A percentile compares a stretch with the other conserved stretches of the same genome.
Evolutionary conservation across 1,140 invertebrate genomes (phyloP).

Genomic region (Conus betulinus): DNA sequence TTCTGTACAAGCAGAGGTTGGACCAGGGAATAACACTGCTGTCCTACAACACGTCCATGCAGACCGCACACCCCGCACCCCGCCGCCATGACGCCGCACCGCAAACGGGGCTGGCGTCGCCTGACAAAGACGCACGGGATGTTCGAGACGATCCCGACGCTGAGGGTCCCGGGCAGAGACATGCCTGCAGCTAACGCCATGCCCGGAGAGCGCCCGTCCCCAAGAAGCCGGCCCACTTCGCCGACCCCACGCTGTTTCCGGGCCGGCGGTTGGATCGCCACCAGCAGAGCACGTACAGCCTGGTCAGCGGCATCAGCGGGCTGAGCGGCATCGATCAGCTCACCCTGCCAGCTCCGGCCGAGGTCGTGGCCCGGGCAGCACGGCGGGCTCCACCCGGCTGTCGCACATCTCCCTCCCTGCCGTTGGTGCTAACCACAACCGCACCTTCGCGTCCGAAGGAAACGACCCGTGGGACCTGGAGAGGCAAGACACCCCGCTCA

Average conservation of each 20-base stretch:
- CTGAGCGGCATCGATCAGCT: neutral
- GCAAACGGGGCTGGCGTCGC: neutral
- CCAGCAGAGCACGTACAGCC: slow-evolving; percentile 2
- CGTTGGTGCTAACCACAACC: neutral
- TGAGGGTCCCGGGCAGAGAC: neutral
- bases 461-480: neutral
- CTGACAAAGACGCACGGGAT: slow-evolving; percentile 3
- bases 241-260: slow-evolving; percentile 11
- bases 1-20: neutral
- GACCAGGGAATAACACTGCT: neutral
- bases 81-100: neutral
- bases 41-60: neutral
- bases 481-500: neutral
- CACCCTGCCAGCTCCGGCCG: neutral
- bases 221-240: slow-evolving; percentile 15
- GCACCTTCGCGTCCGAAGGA: neutral
- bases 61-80: neutral
- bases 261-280: slow-evolving; percentile 4
- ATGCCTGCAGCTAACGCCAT: neutral
- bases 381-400: neutral
- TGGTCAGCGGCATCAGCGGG: slow-evolving; percentile 18
- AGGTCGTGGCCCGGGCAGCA: neutral
- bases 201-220: neutral
- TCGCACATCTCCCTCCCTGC: neutral
- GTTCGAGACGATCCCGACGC: neutral